A percentile compares a stretch with the other conserved stretches of the same genome.
These are phyloP conservation scores for Festucalex cinctus DNA, from an alignment of 2,113 vertebrate genomes.

Conservation along the genomic window DNA sequence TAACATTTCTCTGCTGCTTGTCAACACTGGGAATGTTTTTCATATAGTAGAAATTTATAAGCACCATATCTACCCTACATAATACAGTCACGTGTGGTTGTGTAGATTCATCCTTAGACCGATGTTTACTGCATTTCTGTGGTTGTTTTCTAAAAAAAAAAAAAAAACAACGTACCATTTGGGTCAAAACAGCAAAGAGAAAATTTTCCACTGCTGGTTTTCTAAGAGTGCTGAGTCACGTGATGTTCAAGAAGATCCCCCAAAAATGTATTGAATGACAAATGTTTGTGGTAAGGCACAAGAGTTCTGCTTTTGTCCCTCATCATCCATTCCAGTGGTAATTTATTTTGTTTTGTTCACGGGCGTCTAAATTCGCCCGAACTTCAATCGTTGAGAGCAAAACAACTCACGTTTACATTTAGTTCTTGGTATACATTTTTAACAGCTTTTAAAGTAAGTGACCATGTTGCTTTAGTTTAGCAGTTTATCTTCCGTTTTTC, in stretches of 20 bases:
- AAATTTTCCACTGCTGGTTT: slow-evolving; percentile 31
- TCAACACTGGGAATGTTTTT: background rate
- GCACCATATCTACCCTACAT: background rate
- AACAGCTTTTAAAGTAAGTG: no score
- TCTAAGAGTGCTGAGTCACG: background rate
- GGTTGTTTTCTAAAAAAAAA: slow-evolving; percentile 40
- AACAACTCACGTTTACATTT: background rate
- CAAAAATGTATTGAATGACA: background rate
- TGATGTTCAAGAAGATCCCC: background rate
- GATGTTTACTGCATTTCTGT: slow-evolving; percentile 53
- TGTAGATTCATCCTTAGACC: slow-evolving; percentile 24
- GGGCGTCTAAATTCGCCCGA: background rate
- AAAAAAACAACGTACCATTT: slow-evolving; percentile 55
- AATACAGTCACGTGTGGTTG: background rate
- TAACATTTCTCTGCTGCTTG: no score
- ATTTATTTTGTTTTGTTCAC: background rate
- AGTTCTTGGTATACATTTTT: background rate
- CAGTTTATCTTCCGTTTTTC: no score
- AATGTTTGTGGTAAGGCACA: background rate
- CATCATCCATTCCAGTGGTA: background rate
- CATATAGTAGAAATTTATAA: background rate
- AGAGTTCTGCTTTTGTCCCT: background rate
- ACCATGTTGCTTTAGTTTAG: no score
- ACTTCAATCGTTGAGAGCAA: background rate
- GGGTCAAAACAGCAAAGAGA: slow-evolving; percentile 16